Evolutionary conservation across 2,888 invertebrate genomes (phyloP).

Genomic region (Microchrysa polita): DNA sequence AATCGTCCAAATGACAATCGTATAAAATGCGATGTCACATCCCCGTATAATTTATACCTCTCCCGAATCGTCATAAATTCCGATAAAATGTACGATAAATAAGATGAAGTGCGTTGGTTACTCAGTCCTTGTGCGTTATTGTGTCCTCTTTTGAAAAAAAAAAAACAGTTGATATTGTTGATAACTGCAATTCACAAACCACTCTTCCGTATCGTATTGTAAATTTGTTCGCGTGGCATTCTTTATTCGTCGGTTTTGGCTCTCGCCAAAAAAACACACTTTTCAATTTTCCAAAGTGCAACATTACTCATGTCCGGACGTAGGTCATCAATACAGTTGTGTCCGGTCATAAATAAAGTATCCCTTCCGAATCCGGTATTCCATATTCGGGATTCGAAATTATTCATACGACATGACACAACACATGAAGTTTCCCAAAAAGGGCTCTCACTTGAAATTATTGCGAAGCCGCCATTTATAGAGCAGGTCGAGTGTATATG

Average conservation of each 20-base stretch:
- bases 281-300: slow-evolving; percentile 41
- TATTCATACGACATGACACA: slow-evolving; percentile 28
- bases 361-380: slow-evolving; percentile 32
- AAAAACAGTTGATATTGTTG: slow-evolving; percentile 19
- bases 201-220: slow-evolving; percentile 17
- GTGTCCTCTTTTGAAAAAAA: background rate
- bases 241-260: slow-evolving; percentile 19
- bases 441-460: too few relatives aligned
- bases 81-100: slow-evolving; percentile 1
- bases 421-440: too few relatives aligned
- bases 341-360: slow-evolving; percentile 42
- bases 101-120: background rate
- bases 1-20: background rate
- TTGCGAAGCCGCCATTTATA: too few relatives aligned
- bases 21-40: background rate
- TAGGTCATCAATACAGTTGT: slow-evolving; percentile 41
- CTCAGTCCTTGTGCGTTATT: slow-evolving; percentile 11
- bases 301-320: slow-evolving; percentile 44
- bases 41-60: slow-evolving; percentile 5
- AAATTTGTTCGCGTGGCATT: slow-evolving; percentile 27
- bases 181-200: slow-evolving; percentile 36
- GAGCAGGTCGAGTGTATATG: too few relatives aligned
- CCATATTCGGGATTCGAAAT: slow-evolving; percentile 27
- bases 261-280: slow-evolving; percentile 14
- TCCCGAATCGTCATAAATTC: slow-evolving; percentile 16